Evolutionary conservation across 2,888 invertebrate species (phyloP).

Genomic region (Nomada flava): DNA sequence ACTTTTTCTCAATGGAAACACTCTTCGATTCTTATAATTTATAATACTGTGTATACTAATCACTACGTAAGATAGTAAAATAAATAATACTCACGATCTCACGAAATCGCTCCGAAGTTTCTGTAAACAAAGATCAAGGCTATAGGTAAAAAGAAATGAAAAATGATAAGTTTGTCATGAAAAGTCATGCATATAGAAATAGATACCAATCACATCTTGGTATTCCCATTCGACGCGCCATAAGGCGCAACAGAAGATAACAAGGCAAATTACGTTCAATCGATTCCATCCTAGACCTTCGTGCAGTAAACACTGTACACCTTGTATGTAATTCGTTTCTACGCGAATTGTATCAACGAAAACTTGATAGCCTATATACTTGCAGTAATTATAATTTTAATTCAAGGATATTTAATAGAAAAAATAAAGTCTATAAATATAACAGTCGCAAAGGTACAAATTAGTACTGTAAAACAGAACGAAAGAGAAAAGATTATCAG

Average conservation of each 20-base stretch:
- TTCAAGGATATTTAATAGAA: too few species aligned
- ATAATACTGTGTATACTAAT: neutral
- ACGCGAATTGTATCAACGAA: neutral
- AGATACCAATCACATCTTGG: conserved; percentile 2
- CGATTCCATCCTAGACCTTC: neutral
- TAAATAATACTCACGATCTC: too few species aligned
- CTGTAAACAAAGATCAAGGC: too few species aligned
- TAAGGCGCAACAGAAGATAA: conserved; percentile 8
- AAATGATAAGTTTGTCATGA: neutral
- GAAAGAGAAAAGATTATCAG: too few species aligned
- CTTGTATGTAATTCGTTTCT: neutral
- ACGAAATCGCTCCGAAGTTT: too few species aligned
- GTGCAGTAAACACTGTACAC: neutral
- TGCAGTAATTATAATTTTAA: too few species aligned
- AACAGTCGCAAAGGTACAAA: neutral
- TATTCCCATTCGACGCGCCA: conserved; percentile 36
- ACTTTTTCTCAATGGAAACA: too few species aligned
- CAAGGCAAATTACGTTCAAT: conserved; percentile 14
- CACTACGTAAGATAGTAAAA: too few species aligned
- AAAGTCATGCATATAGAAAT: conserved; percentile 4
- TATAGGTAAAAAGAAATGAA: too few species aligned
- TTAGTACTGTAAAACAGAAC: neutral
- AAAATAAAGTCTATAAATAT: too few species aligned
- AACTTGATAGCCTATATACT: neutral
- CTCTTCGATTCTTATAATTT: too few species aligned